A percentile compares a stretch with the other conserved stretches of the same genome.
phyloP scores from a whole-genome alignment of 2,113 vertebrate species.

The Dascyllus trimaculatus region DNA sequence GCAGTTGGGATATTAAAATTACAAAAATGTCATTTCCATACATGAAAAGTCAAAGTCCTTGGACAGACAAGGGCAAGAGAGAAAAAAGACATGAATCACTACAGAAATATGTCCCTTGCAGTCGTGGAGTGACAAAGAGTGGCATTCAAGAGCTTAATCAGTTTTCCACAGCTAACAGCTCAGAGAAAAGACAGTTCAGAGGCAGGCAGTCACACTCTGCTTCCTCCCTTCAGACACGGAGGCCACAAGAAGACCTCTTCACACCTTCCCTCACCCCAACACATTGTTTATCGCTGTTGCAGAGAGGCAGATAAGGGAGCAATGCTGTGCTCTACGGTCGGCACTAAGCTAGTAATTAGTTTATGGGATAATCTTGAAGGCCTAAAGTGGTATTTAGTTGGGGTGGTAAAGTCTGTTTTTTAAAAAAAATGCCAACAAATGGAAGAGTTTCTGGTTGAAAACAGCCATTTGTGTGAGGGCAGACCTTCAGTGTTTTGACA shows the following conservation, averaged over 20 bases:
- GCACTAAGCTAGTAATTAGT: conserved; percentile 60
- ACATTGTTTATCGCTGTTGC: conserved; percentile 44
- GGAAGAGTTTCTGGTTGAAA: conserved; percentile 5
- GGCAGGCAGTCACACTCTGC: conserved; percentile 61
- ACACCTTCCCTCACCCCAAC: conserved; percentile 47
- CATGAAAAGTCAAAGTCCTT: neutral
- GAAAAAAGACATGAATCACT: conserved; percentile 46
- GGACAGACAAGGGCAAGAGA: conserved; percentile 2
- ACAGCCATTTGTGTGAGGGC: neutral
- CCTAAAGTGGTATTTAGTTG: conserved; percentile 59
- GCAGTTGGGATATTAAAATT: neutral
- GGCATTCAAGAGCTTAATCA: conserved; percentile 59
- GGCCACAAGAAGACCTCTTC: conserved; percentile 39
- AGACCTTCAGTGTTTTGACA: neutral
- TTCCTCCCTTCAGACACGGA: conserved; percentile 40
- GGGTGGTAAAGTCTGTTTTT: conserved; percentile 6
- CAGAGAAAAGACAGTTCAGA: conserved; percentile 46
- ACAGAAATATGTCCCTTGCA: conserved; percentile 36
- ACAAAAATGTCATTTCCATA: neutral
- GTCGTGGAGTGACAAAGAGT: conserved; percentile 52
- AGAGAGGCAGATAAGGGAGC: conserved; percentile 48
- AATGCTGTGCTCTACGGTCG: conserved; percentile 36
- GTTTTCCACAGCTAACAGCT: conserved; percentile 36
- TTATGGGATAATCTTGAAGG: conserved; percentile 63
- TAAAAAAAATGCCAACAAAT: neutral